Evolutionary conservation across 2,113 vertebrate genomes (phyloP), one percentile per base, ranked within the genome.

Genomic region (Semicossyphus pulcher): DNA sequence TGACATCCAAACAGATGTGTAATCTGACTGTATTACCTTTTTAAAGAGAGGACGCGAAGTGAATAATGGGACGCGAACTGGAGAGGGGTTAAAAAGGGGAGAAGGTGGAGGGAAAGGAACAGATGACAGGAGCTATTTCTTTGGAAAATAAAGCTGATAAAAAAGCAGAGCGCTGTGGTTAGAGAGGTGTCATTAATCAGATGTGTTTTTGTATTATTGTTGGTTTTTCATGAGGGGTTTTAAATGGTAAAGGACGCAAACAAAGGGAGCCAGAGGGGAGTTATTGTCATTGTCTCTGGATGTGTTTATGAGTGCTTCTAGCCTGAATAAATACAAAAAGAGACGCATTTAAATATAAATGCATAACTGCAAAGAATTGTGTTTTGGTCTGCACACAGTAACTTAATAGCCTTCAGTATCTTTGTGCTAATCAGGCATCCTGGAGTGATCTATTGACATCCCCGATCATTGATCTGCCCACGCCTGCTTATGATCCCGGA

Each of bases 401-500:
- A 63, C 37, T 12, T 7, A 29, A 32, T n/a, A 57, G 44, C 11
- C 16, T 53, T 57, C 41, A 15, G 70, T n/a, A 42, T 65, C 65
- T 69, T 45, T 37, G 48, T 28, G 85, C 78, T 70, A 81, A 85
- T 72, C 79, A 64, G 64, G 21, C 59, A 37, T 84, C 64, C 54
- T 25, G 63, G 20, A 83, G 83, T 88, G 87, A 90, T 82, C 52
- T 70, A 96, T 93, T 91, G 95, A 95, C 95, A 94, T 90, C 70
- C 71, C 47, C 76, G 29, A 92, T 90, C 92, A 97, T 96, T 89
- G 96, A 97, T 94, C 89, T 90, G 93, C 94, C 95, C 92, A 94
- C 95, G 94, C 94, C 86, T 90, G 94, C 94, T 89, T 95, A 97
- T 97, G 95, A 98, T 97, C 95, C 94, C 94, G 92, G 95, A 96